These are phyloP conservation scores for Portevinia maculata DNA, from an alignment of 2,888 invertebrate genomes.

Conservation along the genomic window DNA sequence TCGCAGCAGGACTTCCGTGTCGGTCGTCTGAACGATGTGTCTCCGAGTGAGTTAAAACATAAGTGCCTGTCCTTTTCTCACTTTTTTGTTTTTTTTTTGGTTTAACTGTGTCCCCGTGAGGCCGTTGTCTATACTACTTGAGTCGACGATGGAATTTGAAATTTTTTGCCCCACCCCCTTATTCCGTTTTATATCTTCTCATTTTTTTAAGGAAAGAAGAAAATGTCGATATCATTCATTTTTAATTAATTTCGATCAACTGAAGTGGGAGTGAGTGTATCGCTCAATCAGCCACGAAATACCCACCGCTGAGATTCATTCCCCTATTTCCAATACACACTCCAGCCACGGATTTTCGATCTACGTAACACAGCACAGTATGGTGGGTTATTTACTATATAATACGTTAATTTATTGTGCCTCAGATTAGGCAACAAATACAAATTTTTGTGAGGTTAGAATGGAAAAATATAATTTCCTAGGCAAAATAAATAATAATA, in stretches of 20 bases:
- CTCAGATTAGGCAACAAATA: slow-evolving; percentile 65
- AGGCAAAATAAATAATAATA: slow-evolving; percentile 60
- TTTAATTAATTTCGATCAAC: slow-evolving; percentile 68
- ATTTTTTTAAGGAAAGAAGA: neutral
- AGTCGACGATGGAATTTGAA: slow-evolving; percentile 71
- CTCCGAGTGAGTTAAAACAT: slow-evolving; percentile 62
- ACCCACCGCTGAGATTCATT: neutral
- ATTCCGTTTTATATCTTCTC: neutral
- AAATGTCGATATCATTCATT: slow-evolving; percentile 71
- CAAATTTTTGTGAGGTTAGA: slow-evolving; percentile 33
- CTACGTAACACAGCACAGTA: neutral
- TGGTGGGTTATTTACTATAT: slow-evolving; percentile 25
- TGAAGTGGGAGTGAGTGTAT: slow-evolving; percentile 23
- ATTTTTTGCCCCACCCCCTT: slow-evolving; percentile 27
- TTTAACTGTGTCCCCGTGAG: slow-evolving; percentile 62
- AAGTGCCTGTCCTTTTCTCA: slow-evolving; percentile 47
- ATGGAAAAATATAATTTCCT: slow-evolving; percentile 35
- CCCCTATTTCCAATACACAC: neutral
- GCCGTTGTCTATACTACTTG: slow-evolving; percentile 62
- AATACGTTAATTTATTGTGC: slow-evolving; percentile 59
- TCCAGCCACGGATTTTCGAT: too few relatives aligned
- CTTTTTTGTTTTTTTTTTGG: slow-evolving; percentile 20
- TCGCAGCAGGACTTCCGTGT: slow-evolving; percentile 5
- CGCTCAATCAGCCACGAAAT: slow-evolving; percentile 23
- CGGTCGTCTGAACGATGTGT: slow-evolving; percentile 55